Evolutionary conservation across 1,140 invertebrate species (phyloP).

Genomic region (Drosophila murphyi): DNA sequence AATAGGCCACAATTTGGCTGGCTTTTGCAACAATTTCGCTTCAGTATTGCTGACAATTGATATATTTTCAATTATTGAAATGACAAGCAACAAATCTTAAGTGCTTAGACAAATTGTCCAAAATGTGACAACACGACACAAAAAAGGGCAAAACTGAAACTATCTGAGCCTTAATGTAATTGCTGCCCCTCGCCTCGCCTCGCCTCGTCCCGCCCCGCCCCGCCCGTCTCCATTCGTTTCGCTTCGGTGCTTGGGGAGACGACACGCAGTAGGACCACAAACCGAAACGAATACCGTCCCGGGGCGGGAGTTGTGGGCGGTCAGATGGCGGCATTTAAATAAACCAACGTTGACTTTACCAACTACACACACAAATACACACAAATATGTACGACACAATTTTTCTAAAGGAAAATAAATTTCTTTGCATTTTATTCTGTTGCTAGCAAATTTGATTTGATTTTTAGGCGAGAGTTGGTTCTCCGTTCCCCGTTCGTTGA

Average conservation of each 20-base stretch:
- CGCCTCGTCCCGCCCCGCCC: neutral
- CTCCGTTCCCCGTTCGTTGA: conserved; percentile 18
- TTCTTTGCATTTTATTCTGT: conserved; percentile 65
- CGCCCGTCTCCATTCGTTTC: neutral
- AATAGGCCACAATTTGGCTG: neutral
- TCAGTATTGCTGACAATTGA: conserved; percentile 29
- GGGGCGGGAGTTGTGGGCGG: conserved; percentile 52
- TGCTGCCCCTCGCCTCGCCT: conserved; percentile 36
- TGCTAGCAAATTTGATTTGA: conserved; percentile 65
- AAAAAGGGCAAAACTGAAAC: conserved; percentile 24
- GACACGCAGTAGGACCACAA: conserved; percentile 40
- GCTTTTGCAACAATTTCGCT: conserved; percentile 17
- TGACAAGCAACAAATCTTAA: conserved; percentile 70
- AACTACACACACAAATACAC: conserved; percentile 42
- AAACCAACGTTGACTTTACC: conserved; percentile 66
- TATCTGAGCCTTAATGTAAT: conserved; percentile 70
- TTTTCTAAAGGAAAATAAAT: conserved; percentile 53
- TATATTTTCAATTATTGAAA: conserved; percentile 80
- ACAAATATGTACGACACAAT: conserved; percentile 12
- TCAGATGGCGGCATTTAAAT: conserved; percentile 71
- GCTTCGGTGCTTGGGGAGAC: conserved; percentile 14
- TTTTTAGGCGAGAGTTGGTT: conserved; percentile 58
- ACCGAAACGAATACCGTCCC: conserved; percentile 16
- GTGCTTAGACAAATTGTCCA: conserved; percentile 65
- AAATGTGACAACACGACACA: conserved; percentile 20